Conservation (phyloP, 2,113 vertebrate species). For the Echinops telfairi region DNA sequence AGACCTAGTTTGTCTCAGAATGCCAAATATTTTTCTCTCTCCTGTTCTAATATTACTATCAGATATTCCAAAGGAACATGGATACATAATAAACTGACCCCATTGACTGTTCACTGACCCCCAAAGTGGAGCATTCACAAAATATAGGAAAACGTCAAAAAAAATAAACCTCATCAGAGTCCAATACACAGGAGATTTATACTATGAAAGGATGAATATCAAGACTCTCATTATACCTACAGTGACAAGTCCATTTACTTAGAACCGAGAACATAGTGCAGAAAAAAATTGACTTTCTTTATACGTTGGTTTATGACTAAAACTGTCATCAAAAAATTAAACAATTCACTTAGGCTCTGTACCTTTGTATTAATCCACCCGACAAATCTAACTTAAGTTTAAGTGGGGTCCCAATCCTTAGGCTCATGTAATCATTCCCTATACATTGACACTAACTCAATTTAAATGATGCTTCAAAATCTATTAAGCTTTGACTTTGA, state of each 20-base stretch:
- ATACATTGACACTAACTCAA: neutral
- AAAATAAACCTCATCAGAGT: neutral
- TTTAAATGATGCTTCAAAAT: constrained; percentile 56
- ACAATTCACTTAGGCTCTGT: neutral
- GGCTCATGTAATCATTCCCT: neutral
- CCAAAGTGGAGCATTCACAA: neutral
- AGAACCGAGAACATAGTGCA: neutral
- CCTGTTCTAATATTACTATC: constrained; percentile 73
- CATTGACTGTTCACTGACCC: neutral
- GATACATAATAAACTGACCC: neutral
- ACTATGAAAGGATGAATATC: neutral
- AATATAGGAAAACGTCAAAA: neutral
- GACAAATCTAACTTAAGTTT: neutral
- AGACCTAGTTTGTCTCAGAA: constrained; percentile 75
- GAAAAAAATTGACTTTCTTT: constrained; percentile 24
- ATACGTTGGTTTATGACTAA: constrained; percentile 8
- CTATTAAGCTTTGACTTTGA: constrained; percentile 46
- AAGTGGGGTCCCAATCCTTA: constrained; percentile 17
- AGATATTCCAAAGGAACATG: constrained; percentile 54
- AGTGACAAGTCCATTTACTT: neutral
- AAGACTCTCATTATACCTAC: neutral
- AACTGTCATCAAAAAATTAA: constrained; percentile 20
- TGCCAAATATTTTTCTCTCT: constrained; percentile 73
- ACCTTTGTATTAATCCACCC: neutral
- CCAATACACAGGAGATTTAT: neutral